Evolutionary conservation across 2,888 invertebrate species (phyloP).

Genomic region (Drosophila cracens): DNA sequence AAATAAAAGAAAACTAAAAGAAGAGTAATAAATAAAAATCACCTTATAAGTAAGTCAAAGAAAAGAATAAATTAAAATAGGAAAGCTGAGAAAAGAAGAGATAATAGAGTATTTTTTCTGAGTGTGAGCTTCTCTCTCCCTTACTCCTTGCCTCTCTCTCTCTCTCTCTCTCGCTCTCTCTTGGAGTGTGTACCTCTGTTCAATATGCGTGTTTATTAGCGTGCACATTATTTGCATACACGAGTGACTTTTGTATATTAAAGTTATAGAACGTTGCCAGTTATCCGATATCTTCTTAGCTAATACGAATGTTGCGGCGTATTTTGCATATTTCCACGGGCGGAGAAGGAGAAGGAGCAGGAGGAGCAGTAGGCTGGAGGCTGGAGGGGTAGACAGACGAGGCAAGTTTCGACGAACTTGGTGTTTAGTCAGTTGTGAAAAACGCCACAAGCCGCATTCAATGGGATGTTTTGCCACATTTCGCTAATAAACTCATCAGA

Average conservation of each 20-base stretch:
- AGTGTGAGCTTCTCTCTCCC: neutral
- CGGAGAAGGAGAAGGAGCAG: neutral
- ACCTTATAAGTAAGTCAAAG: neutral
- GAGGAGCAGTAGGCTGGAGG: neutral
- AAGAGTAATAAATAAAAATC: neutral
- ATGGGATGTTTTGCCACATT: slow-evolving; percentile 16
- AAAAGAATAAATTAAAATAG: neutral
- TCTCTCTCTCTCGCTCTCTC: neutral
- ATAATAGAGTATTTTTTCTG: neutral
- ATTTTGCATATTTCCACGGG: slow-evolving; percentile 44
- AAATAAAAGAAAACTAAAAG: neutral
- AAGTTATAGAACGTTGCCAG: slow-evolving; percentile 15
- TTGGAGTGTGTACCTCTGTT: slow-evolving; percentile 5
- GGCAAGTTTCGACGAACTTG: slow-evolving; percentile 19
- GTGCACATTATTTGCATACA: slow-evolving; percentile 62
- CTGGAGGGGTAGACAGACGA: neutral
- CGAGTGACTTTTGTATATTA: slow-evolving; percentile 62
- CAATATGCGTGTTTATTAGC: slow-evolving; percentile 54
- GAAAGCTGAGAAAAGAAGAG: neutral
- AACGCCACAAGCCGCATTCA: slow-evolving; percentile 29
- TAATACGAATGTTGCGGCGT: slow-evolving; percentile 15
- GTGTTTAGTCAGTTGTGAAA: slow-evolving; percentile 44
- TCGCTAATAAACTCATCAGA: slow-evolving; percentile 54
- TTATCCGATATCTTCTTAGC: slow-evolving; percentile 28
- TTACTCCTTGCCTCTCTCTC: neutral